These are phyloP conservation scores for Drymodes brunneopygia DNA, from an alignment of 2,113 vertebrate genomes.

Conservation along the genomic window DNA sequence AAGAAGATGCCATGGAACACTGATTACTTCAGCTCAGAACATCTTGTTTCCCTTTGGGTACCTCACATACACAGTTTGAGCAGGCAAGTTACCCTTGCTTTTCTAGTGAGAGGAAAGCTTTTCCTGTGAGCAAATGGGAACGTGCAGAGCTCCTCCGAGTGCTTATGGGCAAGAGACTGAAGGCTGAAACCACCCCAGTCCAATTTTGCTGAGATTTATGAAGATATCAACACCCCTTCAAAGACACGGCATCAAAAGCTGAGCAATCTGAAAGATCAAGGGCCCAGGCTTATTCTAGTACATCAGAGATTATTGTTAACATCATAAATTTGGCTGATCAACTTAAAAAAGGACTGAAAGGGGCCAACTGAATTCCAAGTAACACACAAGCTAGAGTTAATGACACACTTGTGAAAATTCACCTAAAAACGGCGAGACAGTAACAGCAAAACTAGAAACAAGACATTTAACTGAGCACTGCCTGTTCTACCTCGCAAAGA, in stretches of 20 bases:
- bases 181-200: neutral
- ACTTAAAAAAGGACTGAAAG: neutral
- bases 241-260: neutral
- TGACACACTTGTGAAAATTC: neutral
- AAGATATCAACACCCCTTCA: slow-evolving; percentile 19
- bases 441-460: neutral
- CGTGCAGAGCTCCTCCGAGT: neutral
- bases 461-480: neutral
- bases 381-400: neutral
- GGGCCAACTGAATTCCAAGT: neutral
- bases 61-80: neutral
- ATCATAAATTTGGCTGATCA: slow-evolving; percentile 2
- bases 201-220: slow-evolving; percentile 6
- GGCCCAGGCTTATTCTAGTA: neutral
- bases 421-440: neutral
- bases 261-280: slow-evolving; percentile 24
- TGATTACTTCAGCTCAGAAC: neutral
- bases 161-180: neutral
- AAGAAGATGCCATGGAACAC: neutral
- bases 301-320: neutral
- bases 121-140: neutral
- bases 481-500: neutral
- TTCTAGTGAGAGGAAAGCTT: neutral
- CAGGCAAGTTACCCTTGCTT: neutral
- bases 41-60: neutral